phyloP scores from a whole-genome alignment of 2,113 vertebrate genomes.

The Puma concolor region DNA sequence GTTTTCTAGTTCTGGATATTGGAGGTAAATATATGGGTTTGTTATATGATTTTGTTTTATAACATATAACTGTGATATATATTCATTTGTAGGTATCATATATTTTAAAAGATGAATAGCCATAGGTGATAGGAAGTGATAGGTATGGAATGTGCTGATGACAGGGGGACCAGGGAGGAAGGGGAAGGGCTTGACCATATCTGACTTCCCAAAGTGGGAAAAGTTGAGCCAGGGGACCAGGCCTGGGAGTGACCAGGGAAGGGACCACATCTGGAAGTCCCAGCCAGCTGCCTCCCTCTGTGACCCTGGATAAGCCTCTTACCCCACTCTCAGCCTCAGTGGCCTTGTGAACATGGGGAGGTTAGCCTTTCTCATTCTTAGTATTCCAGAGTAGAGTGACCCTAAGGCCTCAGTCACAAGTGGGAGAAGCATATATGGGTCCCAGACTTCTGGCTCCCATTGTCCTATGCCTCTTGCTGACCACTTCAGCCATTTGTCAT shows the following conservation, averaged over 20 bases:
- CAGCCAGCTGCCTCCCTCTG: not conserved
- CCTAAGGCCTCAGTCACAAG: not conserved
- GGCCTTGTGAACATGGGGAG: not conserved
- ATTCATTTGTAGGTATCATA: not conserved
- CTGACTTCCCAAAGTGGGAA: not conserved
- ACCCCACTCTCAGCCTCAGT: not conserved
- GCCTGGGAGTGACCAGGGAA: not conserved
- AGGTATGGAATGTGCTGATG: not conserved
- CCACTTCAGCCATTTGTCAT: not conserved
- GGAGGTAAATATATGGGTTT: not conserved
- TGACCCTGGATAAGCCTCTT: not conserved
- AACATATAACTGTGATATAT: not conserved
- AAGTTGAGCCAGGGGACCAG: not conserved
- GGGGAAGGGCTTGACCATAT: not conserved
- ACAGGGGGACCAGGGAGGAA: not conserved
- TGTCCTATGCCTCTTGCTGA: not conserved
- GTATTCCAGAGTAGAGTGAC: not conserved
- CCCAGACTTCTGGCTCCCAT: not conserved
- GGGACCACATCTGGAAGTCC: not conserved
- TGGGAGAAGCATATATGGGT: not conserved
- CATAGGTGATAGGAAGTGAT: not conserved
- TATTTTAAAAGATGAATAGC: not conserved
- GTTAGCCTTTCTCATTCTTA: not conserved
- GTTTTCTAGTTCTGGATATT: not conserved
- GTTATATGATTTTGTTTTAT: not conserved